Conservation (phyloP, 2,888 invertebrate species). For the Pammene aurita region DNA sequence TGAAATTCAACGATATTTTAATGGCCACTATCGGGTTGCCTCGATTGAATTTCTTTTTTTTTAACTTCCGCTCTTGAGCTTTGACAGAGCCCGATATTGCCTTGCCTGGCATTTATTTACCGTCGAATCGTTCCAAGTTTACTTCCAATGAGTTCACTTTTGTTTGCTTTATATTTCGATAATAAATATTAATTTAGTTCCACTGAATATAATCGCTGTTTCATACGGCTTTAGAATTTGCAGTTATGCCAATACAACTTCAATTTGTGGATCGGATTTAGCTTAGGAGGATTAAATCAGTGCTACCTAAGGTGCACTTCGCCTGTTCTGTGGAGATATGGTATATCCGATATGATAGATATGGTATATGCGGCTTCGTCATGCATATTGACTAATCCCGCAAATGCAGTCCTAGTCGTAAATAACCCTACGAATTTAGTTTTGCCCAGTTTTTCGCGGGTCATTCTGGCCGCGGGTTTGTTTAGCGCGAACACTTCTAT, state of each 20-base stretch:
- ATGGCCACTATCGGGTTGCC: constrained; percentile 75
- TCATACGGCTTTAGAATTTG: constrained; percentile 1
- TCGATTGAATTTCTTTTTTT: constrained; percentile 65
- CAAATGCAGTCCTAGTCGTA: constrained; percentile 9
- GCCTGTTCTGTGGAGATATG: neutral
- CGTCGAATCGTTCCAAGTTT: constrained; percentile 55
- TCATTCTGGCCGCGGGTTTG: constrained; percentile 41
- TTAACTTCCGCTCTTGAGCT: constrained; percentile 53
- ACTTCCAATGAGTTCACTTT: constrained; percentile 50
- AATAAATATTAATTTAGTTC: constrained; percentile 23
- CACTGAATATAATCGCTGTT: constrained; percentile 19
- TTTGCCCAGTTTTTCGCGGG: constrained; percentile 34
- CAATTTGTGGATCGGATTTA: constrained; percentile 15
- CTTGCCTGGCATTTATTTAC: constrained; percentile 69
- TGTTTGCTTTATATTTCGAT: constrained; percentile 37
- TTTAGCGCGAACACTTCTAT: constrained; percentile 51
- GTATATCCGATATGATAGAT: neutral
- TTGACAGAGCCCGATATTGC: constrained; percentile 68
- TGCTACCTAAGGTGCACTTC: constrained; percentile 9
- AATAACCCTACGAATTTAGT: constrained; percentile 25
- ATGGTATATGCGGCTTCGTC: neutral
- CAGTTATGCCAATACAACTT: constrained; percentile 14
- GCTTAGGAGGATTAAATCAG: constrained; percentile 23
- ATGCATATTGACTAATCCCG: constrained; percentile 18
- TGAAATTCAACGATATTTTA: constrained; percentile 81